Conservation (phyloP, 2,797 vertebrate species). For the Ispidina lecontei region DNA sequence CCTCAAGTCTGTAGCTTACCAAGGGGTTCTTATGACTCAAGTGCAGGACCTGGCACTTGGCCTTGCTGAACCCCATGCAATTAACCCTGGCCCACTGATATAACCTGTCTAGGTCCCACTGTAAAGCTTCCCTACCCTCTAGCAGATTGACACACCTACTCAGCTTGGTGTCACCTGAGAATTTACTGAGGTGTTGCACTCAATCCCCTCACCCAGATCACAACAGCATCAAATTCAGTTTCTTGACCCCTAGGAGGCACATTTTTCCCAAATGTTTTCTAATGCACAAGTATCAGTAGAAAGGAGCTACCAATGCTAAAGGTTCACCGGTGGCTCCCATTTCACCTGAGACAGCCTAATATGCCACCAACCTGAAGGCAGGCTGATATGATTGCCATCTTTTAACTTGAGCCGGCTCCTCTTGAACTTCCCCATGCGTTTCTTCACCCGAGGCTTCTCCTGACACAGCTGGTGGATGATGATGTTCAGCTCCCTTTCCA, state of each 20-base stretch:
- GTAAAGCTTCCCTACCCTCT: too few relatives aligned
- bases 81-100: too few relatives aligned
- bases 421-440: constrained; percentile 94
- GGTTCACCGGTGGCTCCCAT: neutral
- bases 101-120: too few relatives aligned
- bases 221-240: neutral
- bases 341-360: neutral
- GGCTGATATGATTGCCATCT: constrained; percentile 94
- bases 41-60: too few relatives aligned
- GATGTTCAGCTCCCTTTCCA: constrained; percentile 95
- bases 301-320: neutral
- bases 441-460: constrained; percentile 94
- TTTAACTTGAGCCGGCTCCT: constrained; percentile 92
- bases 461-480: constrained; percentile 98
- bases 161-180: too few relatives aligned
- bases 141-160: too few relatives aligned
- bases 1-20: too few relatives aligned
- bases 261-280: neutral
- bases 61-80: too few relatives aligned
- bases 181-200: too few relatives aligned
- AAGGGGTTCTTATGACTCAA: too few relatives aligned
- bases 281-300: neutral
- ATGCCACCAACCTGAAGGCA: constrained; percentile 88
- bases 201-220: too few relatives aligned
- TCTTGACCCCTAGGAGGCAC: neutral